These are phyloP conservation scores for Salvator merianae DNA, from an alignment of 2,113 vertebrate species.

Conservation along the genomic window DNA sequence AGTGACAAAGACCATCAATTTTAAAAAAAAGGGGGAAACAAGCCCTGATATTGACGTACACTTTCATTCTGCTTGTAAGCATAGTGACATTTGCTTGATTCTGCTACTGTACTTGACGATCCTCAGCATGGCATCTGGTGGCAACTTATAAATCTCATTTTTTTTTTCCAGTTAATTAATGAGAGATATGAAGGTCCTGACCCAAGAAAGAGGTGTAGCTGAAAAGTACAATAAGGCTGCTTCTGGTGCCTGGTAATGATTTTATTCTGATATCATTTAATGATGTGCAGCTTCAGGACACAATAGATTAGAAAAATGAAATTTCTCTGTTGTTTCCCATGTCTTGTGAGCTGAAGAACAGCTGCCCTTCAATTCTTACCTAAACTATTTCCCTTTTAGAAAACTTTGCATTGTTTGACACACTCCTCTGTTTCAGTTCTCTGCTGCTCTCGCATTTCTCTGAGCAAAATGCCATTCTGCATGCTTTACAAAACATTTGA, in stretches of 20 bases:
- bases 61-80: background rate
- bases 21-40: background rate
- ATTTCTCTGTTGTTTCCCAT: background rate
- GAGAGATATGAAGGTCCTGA: background rate
- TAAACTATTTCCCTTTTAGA: background rate
- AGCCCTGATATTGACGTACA: background rate
- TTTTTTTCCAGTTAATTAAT: background rate
- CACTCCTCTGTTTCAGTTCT: background rate
- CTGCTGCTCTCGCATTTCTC: background rate
- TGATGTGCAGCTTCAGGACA: background rate
- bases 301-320: background rate
- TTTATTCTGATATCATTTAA: background rate
- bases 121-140: conserved; percentile 2
- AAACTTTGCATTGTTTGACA: background rate
- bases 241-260: background rate
- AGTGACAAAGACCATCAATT: conserved; percentile 3
- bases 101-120: conserved; percentile 5
- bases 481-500: background rate
- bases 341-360: background rate
- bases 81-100: conserved; percentile 2
- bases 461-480: background rate
- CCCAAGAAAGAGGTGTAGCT: background rate
- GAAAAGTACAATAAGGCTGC: background rate
- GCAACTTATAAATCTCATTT: background rate
- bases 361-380: background rate